Base-by-base conservation (phyloP, 2,113 vertebrate species). In the Amphiprion ocellaris region DNA sequence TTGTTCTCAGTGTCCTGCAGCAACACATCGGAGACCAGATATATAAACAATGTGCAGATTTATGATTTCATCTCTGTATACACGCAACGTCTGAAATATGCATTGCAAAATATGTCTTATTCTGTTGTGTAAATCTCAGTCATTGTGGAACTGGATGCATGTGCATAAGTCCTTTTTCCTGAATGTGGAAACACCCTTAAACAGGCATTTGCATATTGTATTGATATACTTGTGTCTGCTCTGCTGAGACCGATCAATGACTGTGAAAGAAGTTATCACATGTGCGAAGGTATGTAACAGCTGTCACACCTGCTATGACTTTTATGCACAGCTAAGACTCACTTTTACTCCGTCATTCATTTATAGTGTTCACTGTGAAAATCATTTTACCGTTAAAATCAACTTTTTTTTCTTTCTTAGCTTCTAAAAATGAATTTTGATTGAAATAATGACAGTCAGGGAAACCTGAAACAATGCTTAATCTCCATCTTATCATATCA, bases 1-100 rank as follows among this genome's bases (percentile, higher is more conserved):
- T 23, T 85, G 59, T 49, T 30, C 30, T 47, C 16, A 41, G 14
- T 71, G 14, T 52, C 24, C n/a, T 33, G 69, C 0, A 47, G 50
- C 53, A 12, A 4, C 2, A 15, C 33, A 24, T 28, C 9, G 15
- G 7, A 5, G 53, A 0, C 21, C 23, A 41, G 52, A 58, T 44
- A 28, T 9, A 28, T 5, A 30, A 23, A 11, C 41, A 65, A 14
- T 11, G 23, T 14, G 1, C 6, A 21, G 16, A 53, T 53, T 44
- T 21, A 15, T 0, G 14, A n/a, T 59, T 26, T 37, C 41, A 75
- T 58, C 23, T 47, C 44, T 39, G 24, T 10, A 1, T 9, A 52
- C 17, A 21, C 17, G 8, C 6, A 52, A 10, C 10, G 8, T n/a
- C 19, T 6, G 15, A 49, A 49, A 52, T 21, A 21, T 52, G n/a